Evolutionary conservation across 2,888 invertebrate species (phyloP), one percentile per base, ranked within the genome.

Genomic region (Nebria brevicollis): DNA sequence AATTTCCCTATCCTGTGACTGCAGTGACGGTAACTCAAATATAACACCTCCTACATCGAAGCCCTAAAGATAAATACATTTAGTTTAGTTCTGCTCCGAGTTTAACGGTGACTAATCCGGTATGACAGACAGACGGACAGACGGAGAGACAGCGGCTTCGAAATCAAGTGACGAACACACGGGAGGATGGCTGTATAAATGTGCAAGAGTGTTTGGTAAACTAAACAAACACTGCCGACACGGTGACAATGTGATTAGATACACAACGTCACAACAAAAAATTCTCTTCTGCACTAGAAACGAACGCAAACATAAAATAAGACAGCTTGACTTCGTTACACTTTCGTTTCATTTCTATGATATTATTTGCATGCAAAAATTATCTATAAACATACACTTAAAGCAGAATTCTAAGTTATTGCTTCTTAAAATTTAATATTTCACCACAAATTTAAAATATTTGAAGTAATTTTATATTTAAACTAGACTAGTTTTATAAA

Each of bases 211-310:
- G 70, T 70, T 70, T 70, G 70, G 73, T 73, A 73, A 42, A 73
- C 43, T 42, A 73, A 43, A 41, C 73, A 74, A 73, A 75, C 79
- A 79, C 74, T 73, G 66, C 43, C 73, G 75, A 79, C 79, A 79
- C 79, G 68, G 34, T 75, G 41, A 75, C 75, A 79, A 79, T 79
- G 75, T 79, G 79, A 79, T 79, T 79, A 79, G 79, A 79, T 79
- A 79, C 79, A 79, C 75, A 64, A 34, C 74, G 73, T 26, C 41
- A 79, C 73, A 79, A 79, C 65, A 72, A 68, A 68, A 26, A 70
- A 70, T 15, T 70, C 2, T 66, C 66, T 66, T 66, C 66, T 34
- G 34, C 34, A 34, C 34, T 34, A 34, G 34, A 34, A 34, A 5
- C 34, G 34, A 2, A 34, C 34, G 34, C 2, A 34, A 34, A 34